A percentile compares a stretch with the other conserved stretches of the same genome.
Evolutionary conservation across 2,888 invertebrate species (phyloP).

Genomic region (Troides helena): DNA sequence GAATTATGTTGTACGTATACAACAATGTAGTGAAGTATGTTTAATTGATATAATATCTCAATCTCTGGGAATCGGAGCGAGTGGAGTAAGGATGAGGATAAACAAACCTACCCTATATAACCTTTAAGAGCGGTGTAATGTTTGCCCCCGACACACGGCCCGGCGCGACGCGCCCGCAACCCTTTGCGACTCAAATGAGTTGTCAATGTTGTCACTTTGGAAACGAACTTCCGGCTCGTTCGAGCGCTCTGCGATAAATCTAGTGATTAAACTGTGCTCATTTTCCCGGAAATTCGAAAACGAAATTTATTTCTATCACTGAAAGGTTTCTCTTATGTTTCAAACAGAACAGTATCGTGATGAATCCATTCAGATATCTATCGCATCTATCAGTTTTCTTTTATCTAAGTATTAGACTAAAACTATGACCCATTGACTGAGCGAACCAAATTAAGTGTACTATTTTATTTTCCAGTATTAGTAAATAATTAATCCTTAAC

Average conservation of each 20-base stretch:
- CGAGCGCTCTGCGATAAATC: background rate
- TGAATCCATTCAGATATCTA: no score
- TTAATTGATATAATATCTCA: background rate
- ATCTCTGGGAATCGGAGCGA: background rate
- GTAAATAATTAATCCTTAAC: no score
- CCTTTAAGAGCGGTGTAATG: background rate
- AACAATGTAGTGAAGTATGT: background rate
- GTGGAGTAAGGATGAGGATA: background rate
- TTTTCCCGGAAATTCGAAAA: background rate
- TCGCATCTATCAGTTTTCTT: no score
- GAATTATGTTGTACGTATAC: background rate
- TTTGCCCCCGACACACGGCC: background rate
- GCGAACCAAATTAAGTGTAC: no score
- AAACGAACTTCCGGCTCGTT: conserved; percentile 8
- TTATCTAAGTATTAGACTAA: no score
- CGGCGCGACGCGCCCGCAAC: conserved; percentile 2
- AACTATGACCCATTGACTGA: no score
- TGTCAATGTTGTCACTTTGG: conserved; percentile 16
- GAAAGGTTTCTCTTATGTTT: no score
- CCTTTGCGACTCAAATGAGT: conserved; percentile 13
- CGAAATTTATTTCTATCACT: no score
- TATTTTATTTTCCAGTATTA: no score
- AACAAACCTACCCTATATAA: background rate
- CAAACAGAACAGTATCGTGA: no score
- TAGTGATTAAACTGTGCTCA: conserved; percentile 3